Evolutionary conservation across 2,113 vertebrate species (phyloP).

Genomic region (Brachyistius frenatus): DNA sequence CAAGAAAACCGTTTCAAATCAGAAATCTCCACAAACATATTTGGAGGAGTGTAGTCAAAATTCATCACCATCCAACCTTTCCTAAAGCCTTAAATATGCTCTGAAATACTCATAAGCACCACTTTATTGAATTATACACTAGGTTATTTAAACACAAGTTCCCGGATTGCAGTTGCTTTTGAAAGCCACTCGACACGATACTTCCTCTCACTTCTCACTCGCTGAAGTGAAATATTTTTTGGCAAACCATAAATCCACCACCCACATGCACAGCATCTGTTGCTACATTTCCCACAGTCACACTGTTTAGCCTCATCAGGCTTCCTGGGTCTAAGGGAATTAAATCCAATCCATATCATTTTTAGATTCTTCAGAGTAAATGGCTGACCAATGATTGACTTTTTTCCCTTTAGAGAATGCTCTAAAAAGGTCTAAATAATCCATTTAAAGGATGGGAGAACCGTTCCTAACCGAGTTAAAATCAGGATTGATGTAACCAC

Average conservation of each 20-base stretch:
- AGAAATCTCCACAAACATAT: conserved; percentile 8
- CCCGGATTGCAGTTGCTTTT: conserved; percentile 11
- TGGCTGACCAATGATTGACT: conserved; percentile 16
- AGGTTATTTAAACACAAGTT: conserved; percentile 39
- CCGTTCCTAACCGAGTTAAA: not conserved
- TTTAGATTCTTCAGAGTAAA: conserved; percentile 33
- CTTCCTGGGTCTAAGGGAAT: conserved; percentile 16
- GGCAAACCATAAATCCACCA: conserved; percentile 52
- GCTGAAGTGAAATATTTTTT: conserved; percentile 60
- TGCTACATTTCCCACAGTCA: conserved; percentile 49
- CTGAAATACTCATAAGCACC: conserved; percentile 3
- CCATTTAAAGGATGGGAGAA: conserved; percentile 11
- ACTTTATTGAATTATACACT: conserved; percentile 12
- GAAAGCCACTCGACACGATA: conserved; percentile 32
- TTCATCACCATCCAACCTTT: conserved; percentile 9
- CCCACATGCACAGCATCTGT: conserved; percentile 64
- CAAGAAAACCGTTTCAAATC: not conserved
- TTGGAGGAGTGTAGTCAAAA: not conserved
- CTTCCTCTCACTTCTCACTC: conserved; percentile 51
- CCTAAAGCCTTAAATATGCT: conserved; percentile 8
- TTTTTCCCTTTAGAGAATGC: not conserved
- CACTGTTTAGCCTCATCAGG: conserved; percentile 41
- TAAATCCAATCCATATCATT: conserved; percentile 13
- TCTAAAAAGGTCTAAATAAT: conserved; percentile 1
- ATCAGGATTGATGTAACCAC: not conserved